These are phyloP conservation scores for Coptodon rendalli DNA, from an alignment of 2,113 vertebrate species.

Conservation along the genomic window DNA sequence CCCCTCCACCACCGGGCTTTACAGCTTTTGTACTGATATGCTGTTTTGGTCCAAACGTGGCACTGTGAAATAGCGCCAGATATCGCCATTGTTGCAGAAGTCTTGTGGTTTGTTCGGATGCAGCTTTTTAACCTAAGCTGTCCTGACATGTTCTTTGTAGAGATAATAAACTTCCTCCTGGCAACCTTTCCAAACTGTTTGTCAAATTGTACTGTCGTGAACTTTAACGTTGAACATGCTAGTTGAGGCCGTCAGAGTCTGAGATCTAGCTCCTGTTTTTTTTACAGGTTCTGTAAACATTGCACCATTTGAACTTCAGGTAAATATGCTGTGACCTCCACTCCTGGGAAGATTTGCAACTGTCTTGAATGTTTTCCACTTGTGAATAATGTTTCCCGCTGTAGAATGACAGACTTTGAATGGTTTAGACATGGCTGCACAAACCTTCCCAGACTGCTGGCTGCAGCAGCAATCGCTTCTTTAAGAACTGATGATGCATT, in stretches of 20 bases:
- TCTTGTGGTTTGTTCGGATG: not conserved
- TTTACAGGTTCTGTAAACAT: not conserved
- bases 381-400: fast-evolving
- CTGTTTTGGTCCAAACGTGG: not conserved
- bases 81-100: not conserved
- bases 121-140: not conserved
- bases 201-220: not conserved
- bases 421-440: not conserved
- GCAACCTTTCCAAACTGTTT: not conserved
- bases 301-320: not conserved
- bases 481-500: not conserved
- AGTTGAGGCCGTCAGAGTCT: fast-evolving
- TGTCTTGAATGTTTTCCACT: not conserved
- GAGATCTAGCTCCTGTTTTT: not conserved
- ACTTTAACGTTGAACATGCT: not conserved
- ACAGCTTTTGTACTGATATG: not conserved
- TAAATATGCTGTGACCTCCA: not conserved
- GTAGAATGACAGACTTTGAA: not conserved
- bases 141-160: not conserved
- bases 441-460: not conserved
- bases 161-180: not conserved
- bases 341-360: not conserved
- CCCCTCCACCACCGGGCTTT: fast-evolving
- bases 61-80: not conserved
- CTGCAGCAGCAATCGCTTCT: not conserved